These are phyloP conservation scores for Campaea margaritaria DNA, from an alignment of 2,888 invertebrate genomes.

Conservation along the genomic window DNA sequence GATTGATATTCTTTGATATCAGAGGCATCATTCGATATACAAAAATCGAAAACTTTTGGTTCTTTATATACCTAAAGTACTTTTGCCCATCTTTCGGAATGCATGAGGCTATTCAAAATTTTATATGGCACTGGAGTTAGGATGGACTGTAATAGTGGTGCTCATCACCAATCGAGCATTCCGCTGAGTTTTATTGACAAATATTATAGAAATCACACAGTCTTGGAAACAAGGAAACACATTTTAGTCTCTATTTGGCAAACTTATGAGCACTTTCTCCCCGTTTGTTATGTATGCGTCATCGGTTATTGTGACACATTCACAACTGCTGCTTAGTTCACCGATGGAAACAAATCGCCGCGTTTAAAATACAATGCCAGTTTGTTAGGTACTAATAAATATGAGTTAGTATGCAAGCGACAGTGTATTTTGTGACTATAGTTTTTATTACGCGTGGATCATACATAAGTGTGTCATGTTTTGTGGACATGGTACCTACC, in stretches of 20 bases:
- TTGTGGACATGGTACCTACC: constrained; percentile 46
- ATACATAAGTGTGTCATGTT: constrained; percentile 57
- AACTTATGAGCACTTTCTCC: constrained; percentile 65
- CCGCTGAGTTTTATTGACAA: too few relatives aligned
- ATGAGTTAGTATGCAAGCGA: constrained; percentile 26
- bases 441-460: constrained; percentile 22
- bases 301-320: constrained; percentile 42
- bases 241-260: constrained; percentile 34
- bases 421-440: constrained; percentile 45
- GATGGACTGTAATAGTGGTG: too few relatives aligned
- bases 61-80: too few relatives aligned
- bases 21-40: too few relatives aligned
- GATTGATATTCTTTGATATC: too few relatives aligned
- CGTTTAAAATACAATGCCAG: constrained; percentile 41
- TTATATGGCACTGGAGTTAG: too few relatives aligned
- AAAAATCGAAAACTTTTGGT: too few relatives aligned
- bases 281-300: constrained; percentile 45
- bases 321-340: constrained; percentile 21
- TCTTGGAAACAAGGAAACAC: background rate
- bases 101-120: too few relatives aligned
- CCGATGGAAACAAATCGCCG: constrained; percentile 15
- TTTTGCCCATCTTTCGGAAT: too few relatives aligned
- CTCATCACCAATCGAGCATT: too few relatives aligned
- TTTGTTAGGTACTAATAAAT: constrained; percentile 9
- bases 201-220: too few relatives aligned